Base-by-base conservation (phyloP, 92 coral and sea anemone genomes). In the Pocillopora grandis region DNA sequence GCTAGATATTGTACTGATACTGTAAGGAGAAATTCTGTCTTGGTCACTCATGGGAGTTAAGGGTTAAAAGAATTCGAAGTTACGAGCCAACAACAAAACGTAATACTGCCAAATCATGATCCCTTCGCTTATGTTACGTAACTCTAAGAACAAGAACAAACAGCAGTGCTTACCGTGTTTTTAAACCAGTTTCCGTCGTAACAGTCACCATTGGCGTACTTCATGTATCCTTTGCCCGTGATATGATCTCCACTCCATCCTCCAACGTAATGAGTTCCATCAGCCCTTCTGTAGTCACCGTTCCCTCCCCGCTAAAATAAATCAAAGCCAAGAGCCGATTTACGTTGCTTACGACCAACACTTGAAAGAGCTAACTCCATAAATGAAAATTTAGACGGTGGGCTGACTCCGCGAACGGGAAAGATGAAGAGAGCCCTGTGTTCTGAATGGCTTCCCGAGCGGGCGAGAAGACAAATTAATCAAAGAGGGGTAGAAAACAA, bases 191-290 rank as follows among this genome's bases (percentile, higher is more conserved):
- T 90, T 42, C 99, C 99, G 71, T 83, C 90, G 68, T 96, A 96
- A 56, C 74, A 79, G 70, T 96, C 98, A 13, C 95, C 97, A 66
- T 90, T 90, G 7, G 98, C 82, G 76, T 96, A 96, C 0, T 74
- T 80, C 99, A 96, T 96, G 76, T 83, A 85, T 20, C 99, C 99
- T 58, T 90, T 75, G 8, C 99, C 99, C 6, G 87, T 93, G 55
- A 96, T 96, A 67, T 90, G 94, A 77, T 96, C 98, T 48, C 88
- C 87, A 72, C 94, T 94, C 99, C 99, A 96, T 76, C 95, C 98
- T 7, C 99, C 99, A 1, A 85, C 88, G 82, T 94, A 96, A 27
- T 20, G 70, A 49, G 89, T 87, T 14, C 99, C 99, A 64, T 94
- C 90, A 23, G 98, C 87, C 31, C 85, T 73, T 11, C 82, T 82